These are phyloP conservation scores for Ctena decussata DNA, from an alignment of 2,888 invertebrate genomes.

Conservation along the genomic window DNA sequence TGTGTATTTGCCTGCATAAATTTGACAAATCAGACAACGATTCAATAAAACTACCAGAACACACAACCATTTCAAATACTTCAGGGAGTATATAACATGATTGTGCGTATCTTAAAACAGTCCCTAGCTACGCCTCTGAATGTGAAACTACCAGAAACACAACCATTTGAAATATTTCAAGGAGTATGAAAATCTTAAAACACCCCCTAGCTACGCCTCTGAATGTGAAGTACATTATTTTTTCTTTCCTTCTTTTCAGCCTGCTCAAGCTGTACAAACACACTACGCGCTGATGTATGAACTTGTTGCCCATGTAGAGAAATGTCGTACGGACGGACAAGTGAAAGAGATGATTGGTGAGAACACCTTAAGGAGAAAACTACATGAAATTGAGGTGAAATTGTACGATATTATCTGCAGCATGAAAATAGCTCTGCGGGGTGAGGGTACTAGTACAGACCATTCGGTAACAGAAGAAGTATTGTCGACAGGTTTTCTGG, in stretches of 20 bases:
- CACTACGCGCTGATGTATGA: not conserved
- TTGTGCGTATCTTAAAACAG: too few relatives aligned
- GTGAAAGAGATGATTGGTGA: not conserved
- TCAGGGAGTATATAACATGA: too few relatives aligned
- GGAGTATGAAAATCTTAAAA: too few relatives aligned
- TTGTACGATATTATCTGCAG: constrained; percentile 8
- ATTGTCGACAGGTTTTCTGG: not conserved
- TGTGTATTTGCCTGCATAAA: too few relatives aligned
- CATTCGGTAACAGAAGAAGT: not conserved
- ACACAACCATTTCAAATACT: too few relatives aligned
- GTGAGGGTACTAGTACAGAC: not conserved
- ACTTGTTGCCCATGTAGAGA: not conserved
- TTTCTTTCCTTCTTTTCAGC: not conserved
- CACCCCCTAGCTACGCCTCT: too few relatives aligned
- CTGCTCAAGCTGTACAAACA: not conserved
- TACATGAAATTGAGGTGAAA: not conserved
- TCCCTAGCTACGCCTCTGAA: too few relatives aligned
- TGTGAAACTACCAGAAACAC: too few relatives aligned
- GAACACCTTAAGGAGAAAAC: not conserved
- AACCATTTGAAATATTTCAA: too few relatives aligned
- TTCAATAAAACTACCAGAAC: too few relatives aligned
- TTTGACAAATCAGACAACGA: too few relatives aligned
- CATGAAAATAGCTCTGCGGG: not conserved
- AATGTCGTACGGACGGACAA: not conserved
- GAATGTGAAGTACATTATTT: too few relatives aligned